phyloP scores from a whole-genome alignment of 1,140 invertebrate species.

The Heliothis virescens region DNA sequence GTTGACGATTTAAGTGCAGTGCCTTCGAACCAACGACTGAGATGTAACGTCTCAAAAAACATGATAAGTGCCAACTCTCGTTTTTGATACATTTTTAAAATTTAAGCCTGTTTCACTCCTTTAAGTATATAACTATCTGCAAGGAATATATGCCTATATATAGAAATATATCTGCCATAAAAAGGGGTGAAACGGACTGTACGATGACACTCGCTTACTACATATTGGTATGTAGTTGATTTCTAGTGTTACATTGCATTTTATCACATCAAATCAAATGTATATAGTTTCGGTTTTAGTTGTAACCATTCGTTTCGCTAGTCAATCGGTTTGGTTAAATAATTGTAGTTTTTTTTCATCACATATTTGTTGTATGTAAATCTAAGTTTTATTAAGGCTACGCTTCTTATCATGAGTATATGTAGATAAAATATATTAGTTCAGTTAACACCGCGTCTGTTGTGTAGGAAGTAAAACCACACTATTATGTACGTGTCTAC shows the following conservation, averaged over 20 bases:
- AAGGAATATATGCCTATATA: too few relatives aligned
- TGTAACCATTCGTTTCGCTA: slow-evolving; percentile 25
- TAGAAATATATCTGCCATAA: too few relatives aligned
- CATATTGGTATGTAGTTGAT: not conserved
- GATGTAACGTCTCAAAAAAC: slow-evolving; percentile 6
- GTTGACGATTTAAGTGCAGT: slow-evolving; percentile 21
- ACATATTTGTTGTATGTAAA: too few relatives aligned
- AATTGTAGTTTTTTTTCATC: not conserved
- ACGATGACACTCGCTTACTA: too few relatives aligned
- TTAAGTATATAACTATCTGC: too few relatives aligned
- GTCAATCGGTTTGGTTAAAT: slow-evolving; percentile 26
- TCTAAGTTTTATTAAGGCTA: too few relatives aligned
- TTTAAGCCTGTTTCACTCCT: not conserved
- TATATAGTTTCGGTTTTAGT: not conserved
- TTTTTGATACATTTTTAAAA: slow-evolving; percentile 14
- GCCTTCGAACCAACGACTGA: slow-evolving; percentile 16
- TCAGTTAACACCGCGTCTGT: too few relatives aligned
- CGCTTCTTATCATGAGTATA: too few relatives aligned
- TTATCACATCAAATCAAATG: not conserved
- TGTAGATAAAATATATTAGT: too few relatives aligned
- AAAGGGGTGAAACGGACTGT: too few relatives aligned
- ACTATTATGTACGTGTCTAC: too few relatives aligned
- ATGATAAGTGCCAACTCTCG: slow-evolving; percentile 14
- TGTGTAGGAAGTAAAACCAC: too few relatives aligned
- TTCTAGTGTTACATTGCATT: not conserved